Evolutionary conservation across 2,888 invertebrate genomes (phyloP).

Genomic region (Rhodophaea formosa): DNA sequence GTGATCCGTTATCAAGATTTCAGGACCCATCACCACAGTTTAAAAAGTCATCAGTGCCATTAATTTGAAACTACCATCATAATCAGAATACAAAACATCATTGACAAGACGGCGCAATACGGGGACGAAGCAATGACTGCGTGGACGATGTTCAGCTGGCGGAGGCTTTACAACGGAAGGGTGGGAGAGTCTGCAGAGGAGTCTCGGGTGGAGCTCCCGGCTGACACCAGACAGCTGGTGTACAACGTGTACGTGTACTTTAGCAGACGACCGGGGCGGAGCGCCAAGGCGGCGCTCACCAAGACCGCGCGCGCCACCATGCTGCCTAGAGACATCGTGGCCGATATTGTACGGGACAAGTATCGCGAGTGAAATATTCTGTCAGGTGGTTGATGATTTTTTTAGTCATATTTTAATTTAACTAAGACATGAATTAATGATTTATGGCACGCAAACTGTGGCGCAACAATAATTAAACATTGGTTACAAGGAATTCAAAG

Average conservation of each 20-base stretch:
- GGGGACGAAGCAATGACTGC: constrained; percentile 77
- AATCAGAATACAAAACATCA: not conserved
- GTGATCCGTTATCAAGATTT: no score
- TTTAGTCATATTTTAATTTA: no score
- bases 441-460: no score
- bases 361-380: constrained; percentile 39
- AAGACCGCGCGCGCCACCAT: constrained; percentile 74
- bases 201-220: constrained; percentile 61
- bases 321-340: constrained; percentile 71
- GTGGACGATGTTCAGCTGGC: constrained; percentile 79
- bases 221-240: constrained; percentile 71
- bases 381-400: no score
- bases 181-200: constrained; percentile 57
- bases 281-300: constrained; percentile 60
- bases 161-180: constrained; percentile 65
- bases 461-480: no score
- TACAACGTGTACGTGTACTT: constrained; percentile 76
- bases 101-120: constrained; percentile 73
- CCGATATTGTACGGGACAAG: constrained; percentile 71
- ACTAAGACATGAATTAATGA: no score
- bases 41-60: not conserved
- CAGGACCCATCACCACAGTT: not conserved
- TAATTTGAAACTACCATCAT: constrained; percentile 13
- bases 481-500: no score
- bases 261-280: constrained; percentile 65